Percentiles rank a stretch among this genome's conserved stretches.
Evolutionary conservation across 35 echinoderm and acorn worm genomes (phyloP).

Genomic region (Heliocidaris tuberculata): DNA sequence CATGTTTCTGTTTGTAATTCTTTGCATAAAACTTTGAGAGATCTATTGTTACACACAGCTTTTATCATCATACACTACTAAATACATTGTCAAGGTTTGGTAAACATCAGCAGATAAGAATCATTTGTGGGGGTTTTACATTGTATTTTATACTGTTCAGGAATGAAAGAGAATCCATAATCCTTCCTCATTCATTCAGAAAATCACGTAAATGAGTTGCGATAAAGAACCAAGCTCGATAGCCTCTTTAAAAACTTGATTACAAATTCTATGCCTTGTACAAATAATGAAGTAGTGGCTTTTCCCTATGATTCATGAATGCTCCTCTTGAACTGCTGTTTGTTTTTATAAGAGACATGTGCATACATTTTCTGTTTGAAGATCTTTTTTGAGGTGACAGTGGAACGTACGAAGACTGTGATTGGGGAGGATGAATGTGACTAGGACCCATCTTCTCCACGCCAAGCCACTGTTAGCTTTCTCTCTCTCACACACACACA

Average conservation of each 20-base stretch:
- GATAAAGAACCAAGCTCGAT: background rate
- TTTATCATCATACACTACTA: too few species aligned
- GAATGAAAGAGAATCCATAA: background rate
- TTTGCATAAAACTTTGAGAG: too few species aligned
- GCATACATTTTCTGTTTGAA: background rate
- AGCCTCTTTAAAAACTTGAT: background rate
- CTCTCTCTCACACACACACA: background rate
- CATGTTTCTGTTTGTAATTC: too few species aligned
- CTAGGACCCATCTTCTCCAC: too few species aligned
- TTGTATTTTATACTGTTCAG: background rate
- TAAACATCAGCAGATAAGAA: background rate
- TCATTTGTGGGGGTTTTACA: background rate
- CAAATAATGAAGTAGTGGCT: too few species aligned
- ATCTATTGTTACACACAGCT: background rate
- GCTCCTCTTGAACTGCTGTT: too few species aligned
- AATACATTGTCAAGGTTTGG: background rate
- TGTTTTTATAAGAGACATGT: too few species aligned
- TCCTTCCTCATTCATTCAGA: background rate
- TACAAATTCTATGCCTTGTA: background rate
- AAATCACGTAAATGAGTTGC: background rate
- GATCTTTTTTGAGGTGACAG: background rate
- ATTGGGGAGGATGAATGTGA: too few species aligned
- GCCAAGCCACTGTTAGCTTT: background rate
- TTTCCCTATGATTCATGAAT: background rate
- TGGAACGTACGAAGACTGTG: too few species aligned